Percentiles rank a stretch among this genome's conserved stretches.
Conservation (phyloP, 1,140 invertebrate genomes). For the Magallana ariakensis region DNA sequence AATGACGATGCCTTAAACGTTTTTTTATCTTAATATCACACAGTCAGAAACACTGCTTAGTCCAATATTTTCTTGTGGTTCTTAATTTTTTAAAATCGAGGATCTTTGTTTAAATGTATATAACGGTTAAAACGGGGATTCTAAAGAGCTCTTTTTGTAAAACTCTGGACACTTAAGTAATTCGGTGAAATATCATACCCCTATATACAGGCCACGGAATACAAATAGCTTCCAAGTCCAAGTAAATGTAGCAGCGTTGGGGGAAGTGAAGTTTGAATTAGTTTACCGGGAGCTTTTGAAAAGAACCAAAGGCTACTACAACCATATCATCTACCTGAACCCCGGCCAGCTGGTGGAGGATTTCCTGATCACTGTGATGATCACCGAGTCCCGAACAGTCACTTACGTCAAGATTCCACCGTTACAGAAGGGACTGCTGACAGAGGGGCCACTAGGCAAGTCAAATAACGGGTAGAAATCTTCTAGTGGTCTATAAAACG, state of each 20-base stretch:
- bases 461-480: background rate
- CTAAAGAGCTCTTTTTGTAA: too few species aligned
- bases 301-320: constrained; percentile 60
- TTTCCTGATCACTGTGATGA: constrained; percentile 55
- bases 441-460: constrained; percentile 24
- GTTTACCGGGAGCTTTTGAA: constrained; percentile 70
- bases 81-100: too few species aligned
- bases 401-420: constrained; percentile 56
- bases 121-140: too few species aligned
- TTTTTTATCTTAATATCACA: too few species aligned
- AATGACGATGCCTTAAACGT: too few species aligned
- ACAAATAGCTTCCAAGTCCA: constrained; percentile 71
- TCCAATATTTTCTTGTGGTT: too few species aligned
- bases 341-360: constrained; percentile 68
- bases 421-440: constrained; percentile 47
- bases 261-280: constrained; percentile 67
- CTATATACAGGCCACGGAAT: constrained; percentile 61
- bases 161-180: too few species aligned
- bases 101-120: too few species aligned
- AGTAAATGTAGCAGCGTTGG: constrained; percentile 66
- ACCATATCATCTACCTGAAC: constrained; percentile 66
- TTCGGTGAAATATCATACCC: too few species aligned
- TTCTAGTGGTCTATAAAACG: too few species aligned
- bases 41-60: too few species aligned
- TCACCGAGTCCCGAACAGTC: constrained; percentile 61